phyloP scores from a whole-genome alignment of 2,113 vertebrate genomes.

The Phoenicopterus ruber region DNA sequence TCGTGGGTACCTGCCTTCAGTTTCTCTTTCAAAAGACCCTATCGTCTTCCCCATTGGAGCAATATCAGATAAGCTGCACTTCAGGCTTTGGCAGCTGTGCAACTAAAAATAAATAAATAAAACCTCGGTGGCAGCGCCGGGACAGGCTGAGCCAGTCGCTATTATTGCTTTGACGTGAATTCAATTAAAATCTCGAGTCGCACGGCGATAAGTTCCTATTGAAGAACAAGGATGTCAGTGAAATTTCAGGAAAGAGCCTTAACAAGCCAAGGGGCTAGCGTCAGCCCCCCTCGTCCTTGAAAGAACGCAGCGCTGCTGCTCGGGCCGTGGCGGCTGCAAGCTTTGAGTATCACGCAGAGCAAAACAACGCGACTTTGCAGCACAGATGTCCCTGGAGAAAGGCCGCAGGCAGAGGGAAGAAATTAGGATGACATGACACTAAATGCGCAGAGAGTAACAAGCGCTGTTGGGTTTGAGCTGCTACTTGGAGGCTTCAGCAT shows the following conservation, averaged over 20 bases:
- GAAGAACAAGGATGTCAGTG: neutral
- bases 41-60: neutral
- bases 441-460: neutral
- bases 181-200: neutral
- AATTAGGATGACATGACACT: neutral
- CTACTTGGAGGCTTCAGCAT: neutral
- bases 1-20: neutral
- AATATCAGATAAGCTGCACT: neutral
- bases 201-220: neutral
- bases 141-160: neutral
- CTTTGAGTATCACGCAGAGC: neutral
- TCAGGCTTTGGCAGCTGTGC: neutral
- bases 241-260: neutral
- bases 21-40: neutral
- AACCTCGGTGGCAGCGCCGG: neutral
- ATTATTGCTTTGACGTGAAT: neutral
- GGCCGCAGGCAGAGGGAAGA: neutral
- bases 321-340: accelerated
- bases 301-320: neutral
- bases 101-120: neutral
- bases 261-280: neutral
- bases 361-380: neutral
- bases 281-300: neutral
- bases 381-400: neutral
- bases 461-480: neutral